Evolutionary conservation across 2,888 invertebrate genomes (phyloP).

Genomic region (Mesochorus sp.): DNA sequence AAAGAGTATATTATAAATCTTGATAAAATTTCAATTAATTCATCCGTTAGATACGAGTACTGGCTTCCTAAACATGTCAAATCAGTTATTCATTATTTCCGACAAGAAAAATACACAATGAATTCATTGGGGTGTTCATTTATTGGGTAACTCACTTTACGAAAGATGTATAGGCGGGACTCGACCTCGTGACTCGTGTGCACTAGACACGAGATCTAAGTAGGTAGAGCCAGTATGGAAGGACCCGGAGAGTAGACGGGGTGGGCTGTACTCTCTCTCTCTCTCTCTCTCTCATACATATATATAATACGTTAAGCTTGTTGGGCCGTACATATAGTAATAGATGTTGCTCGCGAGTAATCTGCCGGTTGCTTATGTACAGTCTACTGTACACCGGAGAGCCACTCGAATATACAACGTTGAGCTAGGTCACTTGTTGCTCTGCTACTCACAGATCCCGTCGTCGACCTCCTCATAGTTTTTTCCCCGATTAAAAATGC

Average conservation of each 20-base stretch:
- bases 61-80: too few relatives aligned
- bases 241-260: slow-evolving; percentile 38
- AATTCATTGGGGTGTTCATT: too few relatives aligned
- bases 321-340: slow-evolving; percentile 48
- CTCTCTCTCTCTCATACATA: too few relatives aligned
- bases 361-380: slow-evolving; percentile 13
- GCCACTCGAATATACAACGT: slow-evolving; percentile 62
- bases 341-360: slow-evolving; percentile 17
- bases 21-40: too few relatives aligned
- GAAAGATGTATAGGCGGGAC: too few relatives aligned
- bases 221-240: slow-evolving; percentile 40
- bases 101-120: too few relatives aligned
- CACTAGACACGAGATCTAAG: slow-evolving; percentile 38
- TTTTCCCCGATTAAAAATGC: slow-evolving; percentile 65
- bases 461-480: slow-evolving; percentile 42
- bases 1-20: too few relatives aligned
- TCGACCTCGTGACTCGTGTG: slow-evolving; percentile 21
- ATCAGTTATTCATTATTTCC: too few relatives aligned
- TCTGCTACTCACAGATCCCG: slow-evolving; percentile 45
- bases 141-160: too few relatives aligned
- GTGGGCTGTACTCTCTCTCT: slow-evolving; percentile 34
- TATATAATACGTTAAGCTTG: slow-evolving; percentile 28
- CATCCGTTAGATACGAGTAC: too few relatives aligned
- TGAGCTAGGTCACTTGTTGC: slow-evolving; percentile 69
- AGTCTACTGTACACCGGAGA: slow-evolving; percentile 12